Evolutionary conservation across 2,113 vertebrate species (phyloP).

Genomic region (Myocastor coypus): DNA sequence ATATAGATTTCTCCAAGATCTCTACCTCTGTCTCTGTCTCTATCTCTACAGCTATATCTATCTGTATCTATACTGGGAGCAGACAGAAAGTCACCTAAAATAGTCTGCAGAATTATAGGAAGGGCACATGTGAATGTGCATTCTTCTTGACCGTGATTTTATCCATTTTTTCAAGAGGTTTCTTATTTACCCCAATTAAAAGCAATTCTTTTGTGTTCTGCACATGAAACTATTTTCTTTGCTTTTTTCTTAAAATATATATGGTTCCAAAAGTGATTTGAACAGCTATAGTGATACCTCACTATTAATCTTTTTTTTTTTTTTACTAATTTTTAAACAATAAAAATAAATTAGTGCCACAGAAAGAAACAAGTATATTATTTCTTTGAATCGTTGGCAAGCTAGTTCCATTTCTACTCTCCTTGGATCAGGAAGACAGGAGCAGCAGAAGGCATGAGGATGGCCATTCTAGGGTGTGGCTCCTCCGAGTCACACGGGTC

Average conservation of each 20-base stretch:
- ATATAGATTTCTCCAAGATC: background rate
- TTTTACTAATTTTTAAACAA: constrained; percentile 4
- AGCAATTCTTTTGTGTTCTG: background rate
- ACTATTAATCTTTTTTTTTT: background rate
- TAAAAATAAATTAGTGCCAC: background rate
- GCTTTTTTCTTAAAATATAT: background rate
- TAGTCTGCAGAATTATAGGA: background rate
- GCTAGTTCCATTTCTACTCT: background rate
- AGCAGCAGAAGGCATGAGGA: background rate
- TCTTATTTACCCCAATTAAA: background rate
- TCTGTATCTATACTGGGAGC: background rate
- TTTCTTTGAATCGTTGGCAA: constrained; percentile 19
- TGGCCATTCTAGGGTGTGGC: too few relatives aligned
- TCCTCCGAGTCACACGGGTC: background rate
- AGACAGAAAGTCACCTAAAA: background rate
- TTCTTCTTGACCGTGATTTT: constrained; percentile 11
- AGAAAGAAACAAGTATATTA: background rate
- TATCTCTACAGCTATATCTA: background rate
- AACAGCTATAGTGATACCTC: background rate
- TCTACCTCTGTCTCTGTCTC: background rate
- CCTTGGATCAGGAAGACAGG: background rate
- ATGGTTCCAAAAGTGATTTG: background rate
- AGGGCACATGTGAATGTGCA: background rate
- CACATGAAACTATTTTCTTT: background rate
- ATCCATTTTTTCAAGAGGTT: background rate